Conservation (phyloP, 2,888 invertebrate species). For the Sepioteuthis lessoniana region DNA sequence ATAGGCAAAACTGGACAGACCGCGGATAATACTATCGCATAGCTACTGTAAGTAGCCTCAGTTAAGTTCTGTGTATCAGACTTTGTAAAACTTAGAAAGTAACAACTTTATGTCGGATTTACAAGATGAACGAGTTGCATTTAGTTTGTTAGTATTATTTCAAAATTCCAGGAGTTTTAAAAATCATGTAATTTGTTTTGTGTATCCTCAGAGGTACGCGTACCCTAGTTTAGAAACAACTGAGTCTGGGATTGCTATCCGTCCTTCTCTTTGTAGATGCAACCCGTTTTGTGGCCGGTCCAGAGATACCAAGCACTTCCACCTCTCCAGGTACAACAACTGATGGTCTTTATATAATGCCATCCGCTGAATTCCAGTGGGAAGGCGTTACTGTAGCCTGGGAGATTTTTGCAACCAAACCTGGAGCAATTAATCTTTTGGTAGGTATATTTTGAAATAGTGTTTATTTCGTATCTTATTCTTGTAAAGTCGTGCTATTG, state of each 20-base stretch:
- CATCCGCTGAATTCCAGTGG: constrained; percentile 54
- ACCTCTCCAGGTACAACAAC: background rate
- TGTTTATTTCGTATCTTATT: background rate
- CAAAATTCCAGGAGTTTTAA: no score
- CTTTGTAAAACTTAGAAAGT: no score
- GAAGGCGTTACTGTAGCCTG: constrained; percentile 58
- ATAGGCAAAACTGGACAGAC: no score
- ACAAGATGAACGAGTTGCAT: no score
- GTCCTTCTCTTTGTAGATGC: constrained; percentile 53
- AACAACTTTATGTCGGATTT: no score
- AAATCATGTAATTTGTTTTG: no score
- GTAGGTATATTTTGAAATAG: constrained; percentile 54
- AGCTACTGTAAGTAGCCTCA: no score
- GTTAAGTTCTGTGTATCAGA: no score
- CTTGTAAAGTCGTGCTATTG: no score
- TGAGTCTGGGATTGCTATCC: background rate
- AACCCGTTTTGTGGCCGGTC: constrained; percentile 53
- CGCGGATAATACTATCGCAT: no score
- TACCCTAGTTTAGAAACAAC: background rate
- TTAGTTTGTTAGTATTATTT: no score
- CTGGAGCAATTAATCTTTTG: constrained; percentile 57
- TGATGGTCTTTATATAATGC: constrained; percentile 52
- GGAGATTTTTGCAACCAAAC: constrained; percentile 58
- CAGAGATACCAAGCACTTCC: constrained; percentile 49
- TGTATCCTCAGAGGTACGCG: no score